A percentile compares a stretch with the other conserved stretches of the same genome.
Conservation (phyloP, 2,888 invertebrate genomes). For the Chloroclystis v-ata region DNA sequence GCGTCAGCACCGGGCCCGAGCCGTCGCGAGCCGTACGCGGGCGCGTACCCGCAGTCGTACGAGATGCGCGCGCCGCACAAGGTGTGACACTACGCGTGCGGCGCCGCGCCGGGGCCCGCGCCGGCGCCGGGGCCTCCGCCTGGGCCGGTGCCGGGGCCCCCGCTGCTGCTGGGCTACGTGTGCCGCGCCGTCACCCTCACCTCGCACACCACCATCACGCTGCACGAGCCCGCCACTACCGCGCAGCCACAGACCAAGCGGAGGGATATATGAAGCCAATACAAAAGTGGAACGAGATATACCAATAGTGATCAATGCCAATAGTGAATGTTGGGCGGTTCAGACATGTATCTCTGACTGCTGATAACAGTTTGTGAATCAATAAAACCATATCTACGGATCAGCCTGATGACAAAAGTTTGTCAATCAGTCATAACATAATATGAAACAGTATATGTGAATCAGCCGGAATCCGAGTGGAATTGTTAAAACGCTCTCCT, state of each 20-base stretch:
- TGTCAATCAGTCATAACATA: no score
- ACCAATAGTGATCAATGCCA: no score
- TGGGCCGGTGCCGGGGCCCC: constrained; percentile 56
- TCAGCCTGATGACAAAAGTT: no score
- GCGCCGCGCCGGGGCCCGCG: constrained; percentile 53
- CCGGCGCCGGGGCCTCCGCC: constrained; percentile 59
- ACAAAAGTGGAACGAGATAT: no score
- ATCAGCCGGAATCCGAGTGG: no score
- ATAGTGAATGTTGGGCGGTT: no score
- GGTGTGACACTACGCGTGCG: constrained; percentile 75
- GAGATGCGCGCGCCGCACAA: constrained; percentile 87
- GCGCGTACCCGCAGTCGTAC: constrained; percentile 84
- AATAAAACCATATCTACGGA: no score
- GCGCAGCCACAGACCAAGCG: constrained; percentile 16
- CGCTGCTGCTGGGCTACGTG: constrained; percentile 65
- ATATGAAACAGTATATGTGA: no score
- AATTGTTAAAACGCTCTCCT: no score
- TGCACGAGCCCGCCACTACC: constrained; percentile 57
- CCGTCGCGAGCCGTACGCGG: constrained; percentile 82
- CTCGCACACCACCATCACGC: constrained; percentile 67
- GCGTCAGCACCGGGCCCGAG: constrained; percentile 62
- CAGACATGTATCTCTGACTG: no score
- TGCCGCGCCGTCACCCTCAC: constrained; percentile 55
- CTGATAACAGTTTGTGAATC: no score
- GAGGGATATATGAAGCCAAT: constrained; percentile 15